phyloP scores from a whole-genome alignment of 2,797 vertebrate species.

The Clarias fuscus region DNA sequence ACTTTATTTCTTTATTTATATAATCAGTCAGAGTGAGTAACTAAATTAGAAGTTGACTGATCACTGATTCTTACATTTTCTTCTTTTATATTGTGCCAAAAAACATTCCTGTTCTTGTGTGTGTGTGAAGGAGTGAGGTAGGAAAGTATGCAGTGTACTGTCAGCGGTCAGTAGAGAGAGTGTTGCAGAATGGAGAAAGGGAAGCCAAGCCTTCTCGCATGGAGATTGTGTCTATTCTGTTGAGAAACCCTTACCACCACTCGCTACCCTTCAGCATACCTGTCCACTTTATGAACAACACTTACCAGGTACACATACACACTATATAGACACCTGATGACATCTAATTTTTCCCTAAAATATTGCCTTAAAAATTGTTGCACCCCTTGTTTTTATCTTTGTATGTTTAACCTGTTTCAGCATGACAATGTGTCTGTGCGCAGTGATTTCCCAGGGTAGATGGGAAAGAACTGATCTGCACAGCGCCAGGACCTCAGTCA shows the following conservation, averaged over 20 bases:
- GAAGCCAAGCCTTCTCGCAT: slow-evolving; percentile 92
- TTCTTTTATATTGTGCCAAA: background rate
- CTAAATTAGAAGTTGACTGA: background rate
- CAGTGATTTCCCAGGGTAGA: background rate
- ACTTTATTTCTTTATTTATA: background rate
- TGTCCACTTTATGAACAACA: slow-evolving; percentile 91
- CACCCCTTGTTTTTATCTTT: background rate
- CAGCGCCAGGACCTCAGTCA: background rate
- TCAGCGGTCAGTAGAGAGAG: slow-evolving; percentile 88
- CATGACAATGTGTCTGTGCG: background rate
- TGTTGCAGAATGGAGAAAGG: slow-evolving; percentile 85
- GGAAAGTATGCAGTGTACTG: slow-evolving; percentile 96
- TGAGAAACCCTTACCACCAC: slow-evolving; percentile 95
- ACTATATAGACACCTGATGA: background rate
- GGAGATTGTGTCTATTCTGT: slow-evolving; percentile 94
- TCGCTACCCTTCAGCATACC: slow-evolving; percentile 96
- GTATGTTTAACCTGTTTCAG: background rate
- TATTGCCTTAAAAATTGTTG: background rate
- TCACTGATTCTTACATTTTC: background rate
- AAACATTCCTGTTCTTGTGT: background rate
- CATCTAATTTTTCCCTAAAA: background rate
- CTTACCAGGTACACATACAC: slow-evolving; percentile 83
- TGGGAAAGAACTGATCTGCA: background rate
- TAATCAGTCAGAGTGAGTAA: background rate
- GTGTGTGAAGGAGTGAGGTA: slow-evolving; percentile 80